phyloP scores from a whole-genome alignment of 2,888 invertebrate species.

The Melinaea menophilus region DNA sequence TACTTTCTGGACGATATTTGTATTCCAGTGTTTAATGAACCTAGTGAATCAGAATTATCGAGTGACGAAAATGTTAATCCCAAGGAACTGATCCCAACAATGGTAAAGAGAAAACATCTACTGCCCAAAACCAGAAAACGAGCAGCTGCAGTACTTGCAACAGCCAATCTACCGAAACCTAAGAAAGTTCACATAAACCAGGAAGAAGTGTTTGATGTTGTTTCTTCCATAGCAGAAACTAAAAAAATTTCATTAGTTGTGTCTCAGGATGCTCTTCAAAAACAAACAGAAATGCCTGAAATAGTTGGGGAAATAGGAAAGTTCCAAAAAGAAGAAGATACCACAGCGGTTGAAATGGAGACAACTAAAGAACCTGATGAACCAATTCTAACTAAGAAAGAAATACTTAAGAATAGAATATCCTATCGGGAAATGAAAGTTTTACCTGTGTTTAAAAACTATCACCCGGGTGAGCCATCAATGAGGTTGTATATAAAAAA shows the following conservation, averaged over 20 bases:
- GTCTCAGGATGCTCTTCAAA: constrained; percentile 57
- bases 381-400: constrained; percentile 78
- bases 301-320: constrained; percentile 66
- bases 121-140: constrained; percentile 58
- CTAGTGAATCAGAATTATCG: constrained; percentile 62
- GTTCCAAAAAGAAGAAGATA: constrained; percentile 56
- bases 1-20: constrained; percentile 49
- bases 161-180: constrained; percentile 46
- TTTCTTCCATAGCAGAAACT: constrained; percentile 52
- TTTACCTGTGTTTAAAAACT: constrained; percentile 90
- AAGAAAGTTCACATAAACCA: constrained; percentile 51
- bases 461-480: constrained; percentile 87
- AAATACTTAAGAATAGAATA: constrained; percentile 83
- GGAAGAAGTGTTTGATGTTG: constrained; percentile 64
- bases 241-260: constrained; percentile 70
- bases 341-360: constrained; percentile 35
- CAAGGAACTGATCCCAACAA: constrained; percentile 39
- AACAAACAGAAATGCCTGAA: constrained; percentile 54
- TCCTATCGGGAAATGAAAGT: constrained; percentile 83
- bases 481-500: constrained; percentile 95
- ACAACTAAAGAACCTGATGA: constrained; percentile 42
- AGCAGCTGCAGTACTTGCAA: constrained; percentile 44
- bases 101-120: constrained; percentile 60
- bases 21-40: constrained; percentile 39
- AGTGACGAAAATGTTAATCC: constrained; percentile 57